Evolutionary conservation across 2,113 vertebrate species (phyloP), one percentile per base, ranked within the genome.

Genomic region (Elaphurus davidianus): DNA sequence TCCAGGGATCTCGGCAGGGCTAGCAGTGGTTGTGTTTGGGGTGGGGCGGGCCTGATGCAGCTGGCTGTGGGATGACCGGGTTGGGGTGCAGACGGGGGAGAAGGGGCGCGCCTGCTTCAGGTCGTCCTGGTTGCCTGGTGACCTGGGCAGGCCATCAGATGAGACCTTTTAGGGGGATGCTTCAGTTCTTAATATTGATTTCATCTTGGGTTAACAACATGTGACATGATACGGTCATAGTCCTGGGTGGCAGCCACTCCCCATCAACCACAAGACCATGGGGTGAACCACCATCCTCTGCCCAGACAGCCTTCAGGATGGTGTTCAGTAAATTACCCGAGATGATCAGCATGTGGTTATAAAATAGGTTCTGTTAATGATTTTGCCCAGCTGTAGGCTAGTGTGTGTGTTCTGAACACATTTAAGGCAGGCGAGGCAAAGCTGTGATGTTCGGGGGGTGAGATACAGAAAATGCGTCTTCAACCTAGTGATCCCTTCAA

Each of bases 201-300:
- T 33, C 47, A 8, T 83, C 81, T 55, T 83, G 50, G 50, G 33
- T 23, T 25, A 36, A 25, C 1, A n/a, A 13, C 33, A 15, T 1
- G 1, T 5, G 50, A 14, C 13, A 2, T 9, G 33, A 54, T 9
- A 15, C 47, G 3, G 10, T 14, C 47, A 5, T 8, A 13, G 33
- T 52, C 33, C 19, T 55, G 52, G 50, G 52, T n/a, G 52, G 81
- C 33, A 14, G 81, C 52, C 13, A 4, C 21, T 36, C 21, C 19
- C 50, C n/a, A 2, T 82, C 81, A 36, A n/a, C 50, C 81, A 25
- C 3, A 13, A 13, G 21, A 36, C 11, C 33, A 15, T 2, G 12
- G n/a, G 81, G 50, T 15, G 52, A 36, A 12, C 2, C 4, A 7
- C 52, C 33, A 12, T 14, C 13, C 21, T 55, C 17, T 8, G 23